Conservation (phyloP, 2,113 vertebrate genomes). For the Varanus salvator region DNA sequence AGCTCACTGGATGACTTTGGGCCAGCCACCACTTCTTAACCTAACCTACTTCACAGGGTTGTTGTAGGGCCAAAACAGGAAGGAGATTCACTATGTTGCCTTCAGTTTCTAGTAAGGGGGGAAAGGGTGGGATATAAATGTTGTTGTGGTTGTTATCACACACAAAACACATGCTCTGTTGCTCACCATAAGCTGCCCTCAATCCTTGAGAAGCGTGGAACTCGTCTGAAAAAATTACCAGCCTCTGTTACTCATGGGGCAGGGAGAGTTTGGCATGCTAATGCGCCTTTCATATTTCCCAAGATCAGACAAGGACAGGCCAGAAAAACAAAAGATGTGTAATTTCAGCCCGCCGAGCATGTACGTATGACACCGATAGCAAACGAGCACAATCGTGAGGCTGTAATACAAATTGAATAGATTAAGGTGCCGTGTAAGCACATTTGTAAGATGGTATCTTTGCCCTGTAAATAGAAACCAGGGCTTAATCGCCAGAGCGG, state of each 20-base stretch:
- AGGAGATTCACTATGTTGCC: no score
- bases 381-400: neutral
- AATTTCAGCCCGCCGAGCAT: neutral
- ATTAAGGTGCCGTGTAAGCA: constrained; percentile 13
- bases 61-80: no score
- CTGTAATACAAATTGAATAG: neutral
- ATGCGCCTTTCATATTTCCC: neutral
- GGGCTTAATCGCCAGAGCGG: neutral
- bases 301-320: neutral
- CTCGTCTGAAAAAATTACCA: no score
- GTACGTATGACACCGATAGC: neutral
- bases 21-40: no score
- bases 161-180: no score
- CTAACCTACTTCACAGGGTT: no score
- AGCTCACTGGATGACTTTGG: no score
- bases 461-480: constrained; percentile 7
- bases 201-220: neutral
- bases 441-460: neutral
- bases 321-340: neutral
- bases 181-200: neutral
- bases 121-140: no score
- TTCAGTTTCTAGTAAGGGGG: no score
- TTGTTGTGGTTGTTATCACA: no score
- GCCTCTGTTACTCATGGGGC: neutral
- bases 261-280: neutral